These are phyloP conservation scores for Homarus americanus DNA, from an alignment of 1,140 invertebrate species.

Conservation along the genomic window DNA sequence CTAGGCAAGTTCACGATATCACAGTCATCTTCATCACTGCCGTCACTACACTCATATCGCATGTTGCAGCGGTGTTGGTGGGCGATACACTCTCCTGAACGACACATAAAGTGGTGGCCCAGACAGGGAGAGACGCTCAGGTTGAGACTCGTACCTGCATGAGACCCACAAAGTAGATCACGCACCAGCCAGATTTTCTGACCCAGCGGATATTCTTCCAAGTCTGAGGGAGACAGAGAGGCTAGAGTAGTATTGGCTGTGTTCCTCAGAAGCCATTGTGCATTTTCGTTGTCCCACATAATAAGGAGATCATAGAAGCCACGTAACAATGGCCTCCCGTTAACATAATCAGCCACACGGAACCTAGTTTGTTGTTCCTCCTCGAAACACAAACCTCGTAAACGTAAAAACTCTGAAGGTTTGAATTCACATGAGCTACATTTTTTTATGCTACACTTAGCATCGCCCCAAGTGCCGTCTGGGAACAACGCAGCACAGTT, in stretches of 20 bases:
- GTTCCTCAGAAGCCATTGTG: constrained; percentile 16
- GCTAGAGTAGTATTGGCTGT: constrained; percentile 29
- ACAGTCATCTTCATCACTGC: constrained; percentile 42
- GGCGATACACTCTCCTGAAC: constrained; percentile 16
- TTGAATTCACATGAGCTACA: constrained; percentile 32
- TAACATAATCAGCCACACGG: background rate
- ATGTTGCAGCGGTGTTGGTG: constrained; percentile 39
- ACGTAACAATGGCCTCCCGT: constrained; percentile 22
- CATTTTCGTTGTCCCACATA: constrained; percentile 5
- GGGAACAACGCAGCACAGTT: constrained; percentile 46
- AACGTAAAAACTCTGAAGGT: constrained; percentile 8
- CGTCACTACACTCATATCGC: constrained; percentile 27
- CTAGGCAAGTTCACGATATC: background rate
- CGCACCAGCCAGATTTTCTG: background rate
- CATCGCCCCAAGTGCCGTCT: constrained; percentile 40
- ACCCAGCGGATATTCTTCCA: constrained; percentile 39
- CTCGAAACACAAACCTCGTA: constrained; percentile 43
- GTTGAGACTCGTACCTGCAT: background rate
- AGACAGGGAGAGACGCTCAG: constrained; percentile 33
- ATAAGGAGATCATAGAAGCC: constrained; percentile 35
- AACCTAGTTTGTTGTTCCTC: constrained; percentile 32
- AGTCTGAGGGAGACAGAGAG: constrained; percentile 10
- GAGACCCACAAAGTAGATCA: constrained; percentile 20
- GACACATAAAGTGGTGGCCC: constrained; percentile 26
- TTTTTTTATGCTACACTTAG: constrained; percentile 44